Percentiles rank a stretch among this genome's conserved stretches.
These are phyloP conservation scores for Oxystoma pomonae DNA, from an alignment of 2,888 invertebrate species.

Conservation along the genomic window DNA sequence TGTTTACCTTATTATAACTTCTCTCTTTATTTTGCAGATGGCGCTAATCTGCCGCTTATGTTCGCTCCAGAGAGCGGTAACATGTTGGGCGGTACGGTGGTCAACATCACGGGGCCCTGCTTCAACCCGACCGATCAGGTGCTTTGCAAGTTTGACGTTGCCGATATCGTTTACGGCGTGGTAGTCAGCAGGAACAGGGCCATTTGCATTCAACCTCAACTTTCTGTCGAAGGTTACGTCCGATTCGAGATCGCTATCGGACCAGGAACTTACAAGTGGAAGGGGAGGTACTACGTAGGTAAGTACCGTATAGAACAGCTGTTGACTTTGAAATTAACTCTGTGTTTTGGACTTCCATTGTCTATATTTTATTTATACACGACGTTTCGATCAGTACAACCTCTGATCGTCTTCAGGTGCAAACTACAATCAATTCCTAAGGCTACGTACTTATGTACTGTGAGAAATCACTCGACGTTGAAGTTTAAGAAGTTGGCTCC, in stretches of 20 bases:
- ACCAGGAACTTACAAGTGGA: slow-evolving; percentile 81
- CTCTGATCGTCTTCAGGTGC: no score
- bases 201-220: slow-evolving; percentile 82
- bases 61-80: slow-evolving; percentile 95
- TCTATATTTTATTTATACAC: no score
- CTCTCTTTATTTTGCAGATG: slow-evolving; percentile 64
- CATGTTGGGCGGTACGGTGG: slow-evolving; percentile 95
- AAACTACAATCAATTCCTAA: no score
- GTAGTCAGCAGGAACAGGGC: slow-evolving; percentile 79
- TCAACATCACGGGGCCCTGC: slow-evolving; percentile 96
- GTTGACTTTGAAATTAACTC: no score
- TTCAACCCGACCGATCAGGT: slow-evolving; percentile 73
- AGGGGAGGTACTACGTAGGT: slow-evolving; percentile 89
- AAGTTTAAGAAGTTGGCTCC: no score
- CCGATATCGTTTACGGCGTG: slow-evolving; percentile 71
- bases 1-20: no score
- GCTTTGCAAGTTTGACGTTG: slow-evolving; percentile 75
- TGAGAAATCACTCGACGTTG: no score
- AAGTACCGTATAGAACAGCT: no score
- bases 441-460: no score
- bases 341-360: no score
- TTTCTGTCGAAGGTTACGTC: slow-evolving; percentile 85
- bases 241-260: slow-evolving; percentile 82
- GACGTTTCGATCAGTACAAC: no score
- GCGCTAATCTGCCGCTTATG: slow-evolving; percentile 73